phyloP scores from a whole-genome alignment of 2,113 vertebrate genomes.

The Phalacrocorax aristotelis region DNA sequence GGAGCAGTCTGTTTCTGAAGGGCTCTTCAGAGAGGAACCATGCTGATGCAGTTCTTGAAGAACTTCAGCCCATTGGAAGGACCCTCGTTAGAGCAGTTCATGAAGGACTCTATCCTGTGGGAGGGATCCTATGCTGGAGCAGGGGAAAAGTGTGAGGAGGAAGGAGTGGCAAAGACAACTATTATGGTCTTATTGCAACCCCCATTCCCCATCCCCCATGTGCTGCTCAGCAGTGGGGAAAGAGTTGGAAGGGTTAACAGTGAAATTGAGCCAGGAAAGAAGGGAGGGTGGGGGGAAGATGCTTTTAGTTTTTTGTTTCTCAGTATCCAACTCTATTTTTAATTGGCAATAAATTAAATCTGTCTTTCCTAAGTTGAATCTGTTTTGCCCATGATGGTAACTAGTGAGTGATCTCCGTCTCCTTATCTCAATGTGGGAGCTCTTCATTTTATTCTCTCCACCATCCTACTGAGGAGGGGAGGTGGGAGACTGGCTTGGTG shows the following conservation, averaged over 20 bases:
- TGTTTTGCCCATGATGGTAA: neutral
- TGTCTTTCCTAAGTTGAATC: neutral
- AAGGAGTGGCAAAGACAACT: neutral
- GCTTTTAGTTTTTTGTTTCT: neutral
- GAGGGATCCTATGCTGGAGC: neutral
- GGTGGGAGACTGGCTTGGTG: neutral
- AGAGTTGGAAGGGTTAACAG: neutral
- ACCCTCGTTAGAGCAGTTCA: neutral
- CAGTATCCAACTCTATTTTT: neutral
- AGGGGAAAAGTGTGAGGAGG: neutral
- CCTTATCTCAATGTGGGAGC: rapidly evolving
- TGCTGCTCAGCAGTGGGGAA: neutral
- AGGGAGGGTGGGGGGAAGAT: neutral
- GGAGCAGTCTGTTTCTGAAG: neutral
- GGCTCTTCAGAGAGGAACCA: neutral
- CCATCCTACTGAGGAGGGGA: neutral
- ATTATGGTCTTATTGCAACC: neutral
- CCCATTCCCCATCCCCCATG: rapidly evolving
- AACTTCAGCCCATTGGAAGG: neutral
- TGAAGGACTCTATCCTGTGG: neutral
- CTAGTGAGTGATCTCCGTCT: neutral
- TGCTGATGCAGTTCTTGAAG: neutral
- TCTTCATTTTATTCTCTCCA: neutral
- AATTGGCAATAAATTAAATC: neutral
- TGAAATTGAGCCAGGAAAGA: neutral